A percentile compares a stretch with the other conserved stretches of the same genome.
Evolutionary conservation across 2,888 invertebrate genomes (phyloP).

Genomic region (Malthinus flaveolus): DNA sequence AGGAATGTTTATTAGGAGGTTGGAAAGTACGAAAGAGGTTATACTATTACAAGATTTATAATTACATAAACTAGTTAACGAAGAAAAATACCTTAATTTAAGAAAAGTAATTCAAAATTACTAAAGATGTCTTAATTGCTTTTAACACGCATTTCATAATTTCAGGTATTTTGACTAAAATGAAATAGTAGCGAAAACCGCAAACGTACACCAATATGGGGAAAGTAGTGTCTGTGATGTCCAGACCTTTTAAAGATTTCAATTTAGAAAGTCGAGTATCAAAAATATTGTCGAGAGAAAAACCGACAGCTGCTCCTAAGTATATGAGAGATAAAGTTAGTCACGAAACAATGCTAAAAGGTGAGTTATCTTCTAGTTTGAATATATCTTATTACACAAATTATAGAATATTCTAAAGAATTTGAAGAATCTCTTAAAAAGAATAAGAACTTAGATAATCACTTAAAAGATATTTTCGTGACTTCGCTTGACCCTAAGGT

Average conservation of each 20-base stretch:
- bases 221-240: conserved; percentile 62
- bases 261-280: conserved; percentile 79
- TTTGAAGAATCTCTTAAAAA: conserved; percentile 66
- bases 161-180: no score
- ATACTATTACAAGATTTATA: no score
- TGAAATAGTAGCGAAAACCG: no score
- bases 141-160: no score
- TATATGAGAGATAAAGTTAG: conserved; percentile 65
- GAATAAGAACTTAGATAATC: conserved; percentile 62
- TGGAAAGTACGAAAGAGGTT: no score
- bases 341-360: conserved; percentile 64
- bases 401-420: conserved; percentile 63
- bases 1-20: no score
- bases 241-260: conserved; percentile 66
- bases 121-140: no score
- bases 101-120: no score
- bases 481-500: conserved; percentile 60
- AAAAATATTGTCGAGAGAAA: conserved; percentile 66
- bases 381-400: background rate
- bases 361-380: conserved; percentile 38
- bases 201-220: conserved; percentile 60
- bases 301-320: conserved; percentile 68
- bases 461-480: conserved; percentile 75
- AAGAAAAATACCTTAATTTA: no score
- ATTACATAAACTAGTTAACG: no score